These are phyloP conservation scores for Melanotaenia boesemani DNA, from an alignment of 2,797 vertebrate genomes.

Conservation along the genomic window DNA sequence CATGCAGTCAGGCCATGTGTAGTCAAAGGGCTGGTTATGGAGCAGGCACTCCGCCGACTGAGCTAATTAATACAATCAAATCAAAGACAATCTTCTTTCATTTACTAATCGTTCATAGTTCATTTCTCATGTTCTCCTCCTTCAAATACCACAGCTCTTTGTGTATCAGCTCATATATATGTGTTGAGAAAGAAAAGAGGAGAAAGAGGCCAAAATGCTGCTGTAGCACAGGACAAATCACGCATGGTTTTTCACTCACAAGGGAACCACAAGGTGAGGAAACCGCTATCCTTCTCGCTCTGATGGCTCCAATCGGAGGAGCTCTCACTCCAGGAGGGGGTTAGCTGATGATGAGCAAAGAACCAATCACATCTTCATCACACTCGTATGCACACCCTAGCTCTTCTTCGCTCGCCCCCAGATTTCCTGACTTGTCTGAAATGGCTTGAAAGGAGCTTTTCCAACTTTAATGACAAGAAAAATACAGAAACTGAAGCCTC, in stretches of 20 bases:
- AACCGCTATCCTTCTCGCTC: constrained; percentile 24
- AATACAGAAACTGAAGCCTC: neutral
- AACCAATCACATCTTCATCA: constrained; percentile 17
- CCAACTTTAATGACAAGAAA: constrained; percentile 11
- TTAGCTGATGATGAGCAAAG: constrained; percentile 8
- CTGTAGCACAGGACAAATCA: constrained; percentile 43
- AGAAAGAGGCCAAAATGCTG: constrained; percentile 15
- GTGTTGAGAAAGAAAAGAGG: constrained; percentile 14
- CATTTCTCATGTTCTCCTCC: constrained; percentile 53
- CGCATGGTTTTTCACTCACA: constrained; percentile 6
- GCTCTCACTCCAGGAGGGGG: constrained; percentile 12
- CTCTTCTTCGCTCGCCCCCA: neutral
- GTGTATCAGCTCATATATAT: constrained; percentile 21
- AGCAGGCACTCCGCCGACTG: constrained; percentile 50
- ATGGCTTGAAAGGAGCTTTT: neutral
- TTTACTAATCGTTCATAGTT: constrained; percentile 74
- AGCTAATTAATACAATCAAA: constrained; percentile 83
- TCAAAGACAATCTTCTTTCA: constrained; percentile 79
- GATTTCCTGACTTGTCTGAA: neutral
- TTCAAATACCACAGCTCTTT: constrained; percentile 51
- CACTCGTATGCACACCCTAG: neutral
- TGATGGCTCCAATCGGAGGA: constrained; percentile 39
- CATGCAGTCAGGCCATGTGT: constrained; percentile 40
- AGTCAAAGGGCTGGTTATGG: constrained; percentile 51
- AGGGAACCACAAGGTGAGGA: constrained; percentile 18